phyloP scores from a whole-genome alignment of 2,888 invertebrate species.

The Tuberolachnus salignus region DNA sequence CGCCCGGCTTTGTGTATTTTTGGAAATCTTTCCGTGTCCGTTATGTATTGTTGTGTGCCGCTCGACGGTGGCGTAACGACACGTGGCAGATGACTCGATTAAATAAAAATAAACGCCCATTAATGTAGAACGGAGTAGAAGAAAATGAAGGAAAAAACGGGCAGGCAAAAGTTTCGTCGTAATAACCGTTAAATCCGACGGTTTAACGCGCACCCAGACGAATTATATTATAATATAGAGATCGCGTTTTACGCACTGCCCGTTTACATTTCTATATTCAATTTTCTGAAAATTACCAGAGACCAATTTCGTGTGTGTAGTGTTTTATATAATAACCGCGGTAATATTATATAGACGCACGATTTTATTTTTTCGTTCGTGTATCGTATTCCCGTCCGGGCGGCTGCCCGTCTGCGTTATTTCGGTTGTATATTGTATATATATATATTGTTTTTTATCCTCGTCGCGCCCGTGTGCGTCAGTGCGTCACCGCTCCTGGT shows the following conservation, averaged over 20 bases:
- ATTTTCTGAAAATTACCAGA: constrained; percentile 21
- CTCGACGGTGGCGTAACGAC: too few relatives aligned
- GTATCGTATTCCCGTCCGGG: too few relatives aligned
- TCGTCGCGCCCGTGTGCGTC: not conserved
- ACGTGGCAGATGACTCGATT: not conserved
- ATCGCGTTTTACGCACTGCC: not conserved
- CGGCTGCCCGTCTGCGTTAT: constrained; percentile 19
- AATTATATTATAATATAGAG: too few relatives aligned
- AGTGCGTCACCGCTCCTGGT: not conserved
- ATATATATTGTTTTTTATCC: not conserved
- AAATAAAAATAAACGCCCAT: not conserved
- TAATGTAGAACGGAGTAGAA: too few relatives aligned
- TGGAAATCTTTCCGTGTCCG: too few relatives aligned
- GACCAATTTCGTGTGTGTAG: not conserved
- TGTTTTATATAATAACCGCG: not conserved
- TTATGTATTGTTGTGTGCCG: too few relatives aligned
- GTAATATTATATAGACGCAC: too few relatives aligned
- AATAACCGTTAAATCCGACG: not conserved
- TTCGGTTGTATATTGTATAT: constrained; percentile 7
- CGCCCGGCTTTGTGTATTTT: too few relatives aligned
- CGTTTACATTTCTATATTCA: not conserved
- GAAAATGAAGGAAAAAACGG: too few relatives aligned
- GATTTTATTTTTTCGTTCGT: not conserved
- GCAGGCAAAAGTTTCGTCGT: not conserved
- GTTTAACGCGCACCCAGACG: not conserved